phyloP scores from a whole-genome alignment of 2,888 invertebrate genomes.

The Lymantria monacha region DNA sequence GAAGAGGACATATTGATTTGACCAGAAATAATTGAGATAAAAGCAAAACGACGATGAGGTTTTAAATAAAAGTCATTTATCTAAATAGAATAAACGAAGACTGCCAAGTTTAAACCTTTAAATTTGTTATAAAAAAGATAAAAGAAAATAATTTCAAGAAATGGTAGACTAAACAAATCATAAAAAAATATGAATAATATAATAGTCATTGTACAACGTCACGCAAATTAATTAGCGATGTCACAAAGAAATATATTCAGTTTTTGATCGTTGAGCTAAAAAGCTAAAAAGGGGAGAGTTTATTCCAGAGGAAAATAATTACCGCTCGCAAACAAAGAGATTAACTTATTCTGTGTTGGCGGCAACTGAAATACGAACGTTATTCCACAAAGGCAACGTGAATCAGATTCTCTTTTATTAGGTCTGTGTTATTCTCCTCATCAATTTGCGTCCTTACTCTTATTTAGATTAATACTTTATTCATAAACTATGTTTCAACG shows the following conservation, averaged over 20 bases:
- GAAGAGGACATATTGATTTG: no score
- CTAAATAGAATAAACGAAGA: no score
- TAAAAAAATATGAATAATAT: constrained; percentile 14
- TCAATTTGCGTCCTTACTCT: constrained; percentile 42
- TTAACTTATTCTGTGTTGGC: constrained; percentile 42
- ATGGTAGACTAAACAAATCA: neutral
- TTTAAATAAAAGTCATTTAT: no score
- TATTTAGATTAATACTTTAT: constrained; percentile 38
- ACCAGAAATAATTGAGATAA: no score
- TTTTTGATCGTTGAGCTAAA: constrained; percentile 36
- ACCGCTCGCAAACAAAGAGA: constrained; percentile 45
- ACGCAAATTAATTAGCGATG: constrained; percentile 32
- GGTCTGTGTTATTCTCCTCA: constrained; percentile 35
- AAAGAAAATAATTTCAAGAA: neutral
- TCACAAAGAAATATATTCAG: constrained; percentile 39
- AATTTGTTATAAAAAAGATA: no score
- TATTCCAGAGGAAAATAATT: constrained; percentile 43
- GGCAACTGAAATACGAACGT: constrained; percentile 44
- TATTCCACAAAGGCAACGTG: constrained; percentile 43
- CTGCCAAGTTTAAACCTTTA: no score
- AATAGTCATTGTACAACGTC: constrained; percentile 10
- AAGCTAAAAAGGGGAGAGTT: constrained; percentile 40
- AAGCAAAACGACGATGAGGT: no score
- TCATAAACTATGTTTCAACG: constrained; percentile 24
- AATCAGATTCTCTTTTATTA: constrained; percentile 50